These are phyloP conservation scores for Drosophila differens DNA, from an alignment of 2,888 invertebrate species.

Conservation along the genomic window DNA sequence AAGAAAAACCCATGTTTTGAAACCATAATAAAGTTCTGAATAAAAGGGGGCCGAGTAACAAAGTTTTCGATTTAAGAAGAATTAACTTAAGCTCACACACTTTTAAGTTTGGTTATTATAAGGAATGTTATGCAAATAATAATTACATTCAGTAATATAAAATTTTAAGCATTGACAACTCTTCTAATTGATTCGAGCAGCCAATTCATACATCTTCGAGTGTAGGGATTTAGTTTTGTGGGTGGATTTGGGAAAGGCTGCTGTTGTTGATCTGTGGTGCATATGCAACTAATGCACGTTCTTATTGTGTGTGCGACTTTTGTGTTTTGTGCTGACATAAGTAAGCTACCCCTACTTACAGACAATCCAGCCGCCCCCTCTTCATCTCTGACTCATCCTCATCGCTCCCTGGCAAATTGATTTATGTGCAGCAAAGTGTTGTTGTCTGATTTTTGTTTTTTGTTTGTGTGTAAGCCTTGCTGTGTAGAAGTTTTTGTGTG, in stretches of 20 bases:
- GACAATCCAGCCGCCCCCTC: not conserved
- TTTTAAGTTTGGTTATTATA: not conserved
- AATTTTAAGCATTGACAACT: not conserved
- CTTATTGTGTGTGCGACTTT: constrained; percentile 51
- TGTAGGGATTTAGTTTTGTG: not conserved
- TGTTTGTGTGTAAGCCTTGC: not conserved
- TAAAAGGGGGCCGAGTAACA: not conserved
- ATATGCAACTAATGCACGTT: constrained; percentile 63
- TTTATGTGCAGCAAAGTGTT: constrained; percentile 67
- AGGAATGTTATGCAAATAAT: not conserved
- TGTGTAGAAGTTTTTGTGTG: constrained; percentile 7
- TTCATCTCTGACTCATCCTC: not conserved
- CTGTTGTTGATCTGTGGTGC: constrained; percentile 58
- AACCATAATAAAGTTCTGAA: not conserved
- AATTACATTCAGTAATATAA: not conserved
- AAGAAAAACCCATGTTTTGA: not conserved
- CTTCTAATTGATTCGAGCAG: not conserved
- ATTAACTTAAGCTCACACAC: not conserved
- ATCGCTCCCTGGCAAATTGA: constrained; percentile 54
- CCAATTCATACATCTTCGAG: not conserved
- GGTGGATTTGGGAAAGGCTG: not conserved
- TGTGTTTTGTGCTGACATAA: constrained; percentile 70
- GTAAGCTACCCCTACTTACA: constrained; percentile 56
- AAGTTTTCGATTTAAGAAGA: too few species aligned
- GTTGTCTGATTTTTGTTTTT: constrained; percentile 60